A percentile compares a stretch with the other conserved stretches of the same genome.
These are phyloP conservation scores for Seira sanloemensis DNA, from an alignment of 2,888 invertebrate genomes.

Conservation along the genomic window DNA sequence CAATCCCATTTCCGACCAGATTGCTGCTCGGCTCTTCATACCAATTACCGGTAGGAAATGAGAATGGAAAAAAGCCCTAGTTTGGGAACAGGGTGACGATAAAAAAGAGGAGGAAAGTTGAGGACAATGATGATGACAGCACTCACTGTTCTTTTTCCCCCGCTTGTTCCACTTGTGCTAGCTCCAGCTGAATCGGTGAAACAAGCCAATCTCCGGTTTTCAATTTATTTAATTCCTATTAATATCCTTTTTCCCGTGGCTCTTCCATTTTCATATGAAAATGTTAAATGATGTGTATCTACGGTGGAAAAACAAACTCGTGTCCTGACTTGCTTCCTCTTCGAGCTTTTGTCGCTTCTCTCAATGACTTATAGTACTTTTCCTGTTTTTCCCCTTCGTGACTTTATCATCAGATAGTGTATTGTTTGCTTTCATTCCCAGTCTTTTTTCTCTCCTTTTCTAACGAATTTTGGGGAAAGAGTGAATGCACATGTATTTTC, in stretches of 20 bases:
- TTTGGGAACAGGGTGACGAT: background rate
- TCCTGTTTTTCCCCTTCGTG: background rate
- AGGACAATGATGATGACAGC: background rate
- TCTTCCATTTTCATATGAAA: background rate
- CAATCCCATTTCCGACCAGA: no score
- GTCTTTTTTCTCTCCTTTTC: background rate
- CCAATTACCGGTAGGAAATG: constrained; percentile 64
- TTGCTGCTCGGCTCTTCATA: constrained; percentile 47
- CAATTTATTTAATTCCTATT: constrained; percentile 55
- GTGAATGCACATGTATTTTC: no score
- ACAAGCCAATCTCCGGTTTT: constrained; percentile 58
- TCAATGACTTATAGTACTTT: background rate
- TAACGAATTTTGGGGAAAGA: no score
- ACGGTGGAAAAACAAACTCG: background rate
- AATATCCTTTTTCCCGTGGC: constrained; percentile 8
- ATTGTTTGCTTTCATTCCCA: background rate
- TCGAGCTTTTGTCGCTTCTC: background rate
- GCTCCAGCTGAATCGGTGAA: constrained; percentile 14
- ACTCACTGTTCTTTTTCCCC: background rate
- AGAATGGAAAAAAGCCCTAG: constrained; percentile 18
- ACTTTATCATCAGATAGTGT: background rate
- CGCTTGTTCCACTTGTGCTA: background rate
- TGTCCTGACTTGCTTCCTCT: background rate
- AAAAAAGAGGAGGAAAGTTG: no score
- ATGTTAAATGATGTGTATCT: background rate